phyloP scores from a whole-genome alignment of 2,797 vertebrate species.

The Gallinago nigripennis region DNA sequence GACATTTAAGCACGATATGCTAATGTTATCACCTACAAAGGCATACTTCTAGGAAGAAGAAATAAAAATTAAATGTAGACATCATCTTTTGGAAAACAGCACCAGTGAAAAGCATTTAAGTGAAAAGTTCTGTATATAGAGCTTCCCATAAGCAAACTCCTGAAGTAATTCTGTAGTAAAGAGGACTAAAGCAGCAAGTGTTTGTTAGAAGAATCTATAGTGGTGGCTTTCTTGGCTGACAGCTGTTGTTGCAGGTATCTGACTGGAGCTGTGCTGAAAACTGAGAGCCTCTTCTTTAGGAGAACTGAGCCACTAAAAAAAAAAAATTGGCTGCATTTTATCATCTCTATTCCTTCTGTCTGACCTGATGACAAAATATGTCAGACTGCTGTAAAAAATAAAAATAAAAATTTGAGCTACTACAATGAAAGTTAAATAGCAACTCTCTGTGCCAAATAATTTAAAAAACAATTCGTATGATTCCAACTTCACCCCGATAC shows the following conservation, averaged over 20 bases:
- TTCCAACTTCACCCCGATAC: constrained; percentile 13
- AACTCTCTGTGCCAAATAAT: background rate
- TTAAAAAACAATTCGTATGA: background rate
- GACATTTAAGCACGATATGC: background rate
- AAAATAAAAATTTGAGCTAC: background rate
- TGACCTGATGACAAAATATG: background rate
- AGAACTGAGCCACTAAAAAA: background rate
- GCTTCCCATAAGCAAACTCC: background rate
- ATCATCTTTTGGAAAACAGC: background rate
- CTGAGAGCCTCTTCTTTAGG: background rate
- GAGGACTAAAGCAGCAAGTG: background rate
- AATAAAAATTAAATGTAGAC: background rate
- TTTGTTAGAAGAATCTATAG: background rate
- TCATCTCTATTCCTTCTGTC: background rate
- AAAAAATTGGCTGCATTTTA: background rate
- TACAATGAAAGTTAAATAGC: background rate
- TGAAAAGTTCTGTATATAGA: background rate
- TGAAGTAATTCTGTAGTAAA: background rate
- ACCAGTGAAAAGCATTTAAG: background rate
- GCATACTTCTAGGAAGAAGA: background rate
- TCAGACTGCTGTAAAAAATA: background rate
- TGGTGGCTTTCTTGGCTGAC: background rate
- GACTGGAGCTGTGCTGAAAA: background rate
- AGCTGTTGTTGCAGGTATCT: background rate
- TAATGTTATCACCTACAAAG: background rate